Conservation (phyloP, 2,113 vertebrate genomes). For the Hiodon tergisus region DNA sequence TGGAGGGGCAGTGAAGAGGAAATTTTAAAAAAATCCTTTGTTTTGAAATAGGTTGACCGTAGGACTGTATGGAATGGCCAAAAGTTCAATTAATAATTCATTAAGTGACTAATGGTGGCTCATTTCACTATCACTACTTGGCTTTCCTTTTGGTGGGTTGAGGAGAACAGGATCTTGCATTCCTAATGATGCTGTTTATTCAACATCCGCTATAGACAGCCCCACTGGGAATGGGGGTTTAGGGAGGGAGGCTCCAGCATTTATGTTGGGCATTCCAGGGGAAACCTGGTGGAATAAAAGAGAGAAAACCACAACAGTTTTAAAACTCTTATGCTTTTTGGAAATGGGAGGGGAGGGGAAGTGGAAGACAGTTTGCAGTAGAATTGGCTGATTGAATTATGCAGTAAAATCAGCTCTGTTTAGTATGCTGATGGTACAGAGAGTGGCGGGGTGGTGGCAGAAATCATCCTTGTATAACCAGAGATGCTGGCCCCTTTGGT, state of each 20-base stretch:
- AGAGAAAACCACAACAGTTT: not conserved
- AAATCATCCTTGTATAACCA: conserved; percentile 86
- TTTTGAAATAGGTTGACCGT: not conserved
- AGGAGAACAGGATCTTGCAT: not conserved
- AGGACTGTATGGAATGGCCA: no score
- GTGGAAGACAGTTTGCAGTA: conserved; percentile 53
- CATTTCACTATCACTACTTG: not conserved
- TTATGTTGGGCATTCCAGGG: not conserved
- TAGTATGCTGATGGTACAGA: conserved; percentile 62
- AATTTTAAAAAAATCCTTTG: not conserved
- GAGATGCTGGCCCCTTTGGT: conserved; percentile 78
- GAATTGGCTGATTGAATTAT: conserved; percentile 72
- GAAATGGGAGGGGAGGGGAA: not conserved
- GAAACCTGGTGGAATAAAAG: conserved; percentile 9
- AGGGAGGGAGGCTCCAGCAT: not conserved
- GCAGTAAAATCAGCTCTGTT: conserved; percentile 71
- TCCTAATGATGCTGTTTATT: not conserved
- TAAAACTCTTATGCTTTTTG: not conserved
- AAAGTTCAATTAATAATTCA: no score
- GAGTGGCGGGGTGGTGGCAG: conserved; percentile 56
- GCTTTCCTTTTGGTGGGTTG: not conserved
- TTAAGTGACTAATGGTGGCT: no score
- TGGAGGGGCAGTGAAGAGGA: not conserved
- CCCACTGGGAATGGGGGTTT: not conserved
- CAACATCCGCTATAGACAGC: not conserved